Evolutionary conservation across 2,113 vertebrate species (phyloP), one percentile per base, ranked within the genome.

Genomic region (Abramis brama): DNA sequence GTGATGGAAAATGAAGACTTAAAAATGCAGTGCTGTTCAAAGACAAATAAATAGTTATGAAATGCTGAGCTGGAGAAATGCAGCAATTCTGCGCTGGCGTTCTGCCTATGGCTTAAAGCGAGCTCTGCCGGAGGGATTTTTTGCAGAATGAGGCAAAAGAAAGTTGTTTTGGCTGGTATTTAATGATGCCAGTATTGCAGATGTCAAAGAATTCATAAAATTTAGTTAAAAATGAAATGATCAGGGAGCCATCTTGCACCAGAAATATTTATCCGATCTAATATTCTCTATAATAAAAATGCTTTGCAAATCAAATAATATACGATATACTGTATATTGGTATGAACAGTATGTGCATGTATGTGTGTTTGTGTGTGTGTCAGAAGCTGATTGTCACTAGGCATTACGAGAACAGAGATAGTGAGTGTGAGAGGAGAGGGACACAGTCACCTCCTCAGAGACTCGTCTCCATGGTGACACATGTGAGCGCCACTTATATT

Each of bases 381-480:
- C 7, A 57, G 27, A 25, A 17, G 74, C 52, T 60, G 47, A 30
- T 55, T 68, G 62, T 66, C 73, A 47, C 57, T 23, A 50, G 59
- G 47, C 62, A 39, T 78, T 85, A 79, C 27, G 30, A 33, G 64
- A 70, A 50, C 11, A 47, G n/a, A 57, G 52, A 57, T 23, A 76
- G 73, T 83, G 86, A 79, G 82, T 76, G 59, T 70, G 62, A 70
- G 25, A 71, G 77, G 10, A 80, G 68, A n/a, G 73, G 76, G 82
- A 84, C 85, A 88, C 71, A 62, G 77, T 84, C 77, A 86, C 33
- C 36, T 82, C 78, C 86, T 83, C 66, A 81, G 83, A 89, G 79
- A 87, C 71, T 82, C 3, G 83, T 87, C 71, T 87, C 88, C 88
- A 89, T 89, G 88, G 88, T 85, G 88, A 89, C 88, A 85, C 55